Conservation (phyloP, 2,888 invertebrate species). For the Drosophila birchii region DNA sequence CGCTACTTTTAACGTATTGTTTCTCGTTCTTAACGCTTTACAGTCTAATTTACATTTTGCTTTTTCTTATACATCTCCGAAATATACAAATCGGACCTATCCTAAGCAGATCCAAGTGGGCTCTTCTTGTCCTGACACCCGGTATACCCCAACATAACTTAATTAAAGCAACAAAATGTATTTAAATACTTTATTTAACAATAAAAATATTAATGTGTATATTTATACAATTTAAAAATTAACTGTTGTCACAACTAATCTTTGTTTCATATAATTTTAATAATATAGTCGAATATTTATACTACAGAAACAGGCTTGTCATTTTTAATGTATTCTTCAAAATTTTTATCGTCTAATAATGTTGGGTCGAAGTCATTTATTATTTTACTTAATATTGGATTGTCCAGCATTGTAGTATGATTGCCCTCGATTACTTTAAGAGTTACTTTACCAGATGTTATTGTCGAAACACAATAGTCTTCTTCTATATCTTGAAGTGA, state of each 20-base stretch:
- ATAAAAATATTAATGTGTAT: neutral
- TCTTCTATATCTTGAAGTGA: slow-evolving; percentile 86
- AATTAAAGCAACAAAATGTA: neutral
- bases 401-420: slow-evolving; percentile 89
- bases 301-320: slow-evolving; percentile 61
- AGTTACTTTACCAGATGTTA: slow-evolving; percentile 86
- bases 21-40: too few relatives aligned
- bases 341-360: slow-evolving; percentile 78
- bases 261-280: neutral
- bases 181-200: neutral
- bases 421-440: slow-evolving; percentile 90
- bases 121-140: too few relatives aligned
- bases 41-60: too few relatives aligned
- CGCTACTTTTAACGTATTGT: too few relatives aligned
- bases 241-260: neutral
- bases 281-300: slow-evolving; percentile 25
- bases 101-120: too few relatives aligned
- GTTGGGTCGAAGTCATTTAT: slow-evolving; percentile 86
- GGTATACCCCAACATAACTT: neutral
- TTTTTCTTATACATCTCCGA: too few relatives aligned
- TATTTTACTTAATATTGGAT: slow-evolving; percentile 87
- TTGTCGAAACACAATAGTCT: slow-evolving; percentile 88
- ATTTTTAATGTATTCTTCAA: slow-evolving; percentile 79
- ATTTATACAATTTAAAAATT: neutral
- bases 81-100: too few relatives aligned